A percentile compares a stretch with the other conserved stretches of the same genome.
These are phyloP conservation scores for Noctua comes DNA, from an alignment of 2,888 invertebrate genomes.

Conservation along the genomic window DNA sequence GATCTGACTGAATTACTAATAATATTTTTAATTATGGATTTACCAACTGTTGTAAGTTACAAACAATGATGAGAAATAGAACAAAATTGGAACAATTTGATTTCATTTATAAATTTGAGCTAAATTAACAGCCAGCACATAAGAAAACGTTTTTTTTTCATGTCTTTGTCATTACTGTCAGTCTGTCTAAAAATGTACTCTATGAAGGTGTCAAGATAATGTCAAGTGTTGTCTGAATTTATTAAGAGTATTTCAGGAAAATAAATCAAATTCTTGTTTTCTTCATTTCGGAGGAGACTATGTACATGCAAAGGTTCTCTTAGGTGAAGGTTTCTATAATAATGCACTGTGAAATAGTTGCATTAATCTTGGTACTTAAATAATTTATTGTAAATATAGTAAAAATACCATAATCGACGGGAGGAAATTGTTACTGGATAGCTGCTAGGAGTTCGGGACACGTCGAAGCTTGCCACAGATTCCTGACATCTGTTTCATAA, in stretches of 20 bases:
- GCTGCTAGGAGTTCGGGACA: background rate
- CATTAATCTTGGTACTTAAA: background rate
- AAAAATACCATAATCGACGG: background rate
- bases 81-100: background rate
- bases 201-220: background rate
- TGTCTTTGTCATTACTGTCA: conserved; percentile 34
- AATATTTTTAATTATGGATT: background rate
- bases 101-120: background rate
- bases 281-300: conserved; percentile 1
- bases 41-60: background rate
- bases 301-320: conserved; percentile 10
- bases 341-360: background rate
- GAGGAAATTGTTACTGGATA: background rate
- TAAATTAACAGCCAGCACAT: background rate
- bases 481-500: conserved; percentile 3
- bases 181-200: conserved; percentile 24
- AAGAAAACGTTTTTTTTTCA: background rate
- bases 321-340: background rate
- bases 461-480: background rate
- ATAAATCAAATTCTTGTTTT: background rate
- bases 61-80: background rate
- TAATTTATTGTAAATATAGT: background rate
- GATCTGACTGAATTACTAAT: background rate
- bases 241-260: background rate
- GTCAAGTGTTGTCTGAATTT: background rate